Evolutionary conservation across 2,888 invertebrate species (phyloP).

Genomic region (Eilema sororculum): DNA sequence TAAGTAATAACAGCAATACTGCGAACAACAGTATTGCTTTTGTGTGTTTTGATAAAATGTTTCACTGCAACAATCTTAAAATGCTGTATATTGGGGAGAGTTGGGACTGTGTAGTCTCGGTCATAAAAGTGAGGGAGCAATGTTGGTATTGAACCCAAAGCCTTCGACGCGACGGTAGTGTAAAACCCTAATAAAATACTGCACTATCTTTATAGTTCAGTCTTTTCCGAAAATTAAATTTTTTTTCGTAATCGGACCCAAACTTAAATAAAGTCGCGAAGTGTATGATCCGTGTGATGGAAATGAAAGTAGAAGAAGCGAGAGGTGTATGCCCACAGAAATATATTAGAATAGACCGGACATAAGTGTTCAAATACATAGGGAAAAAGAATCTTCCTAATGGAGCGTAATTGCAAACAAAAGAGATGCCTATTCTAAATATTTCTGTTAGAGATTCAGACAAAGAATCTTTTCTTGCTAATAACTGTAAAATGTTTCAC

Average conservation of each 20-base stretch:
- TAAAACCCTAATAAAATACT: not conserved
- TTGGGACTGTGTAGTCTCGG: not conserved
- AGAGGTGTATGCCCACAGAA: no score
- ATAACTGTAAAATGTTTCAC: conserved; percentile 19
- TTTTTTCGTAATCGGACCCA: not conserved
- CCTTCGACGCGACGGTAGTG: not conserved
- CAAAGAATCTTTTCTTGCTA: conserved; percentile 2
- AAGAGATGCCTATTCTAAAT: not conserved
- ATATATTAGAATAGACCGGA: no score
- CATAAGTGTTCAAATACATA: not conserved
- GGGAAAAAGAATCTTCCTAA: not conserved
- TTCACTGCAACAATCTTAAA: not conserved
- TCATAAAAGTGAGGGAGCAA: not conserved
- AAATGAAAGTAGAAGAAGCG: not conserved
- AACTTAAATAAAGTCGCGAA: not conserved
- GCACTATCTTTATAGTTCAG: not conserved
- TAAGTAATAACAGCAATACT: not conserved
- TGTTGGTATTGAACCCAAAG: conserved; percentile 4
- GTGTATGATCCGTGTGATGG: not conserved
- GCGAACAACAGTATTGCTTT: not conserved
- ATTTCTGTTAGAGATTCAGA: not conserved
- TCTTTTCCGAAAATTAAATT: not conserved
- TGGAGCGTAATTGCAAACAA: not conserved
- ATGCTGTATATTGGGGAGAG: not conserved
- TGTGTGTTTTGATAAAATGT: not conserved